Evolutionary conservation across 2,888 invertebrate genomes (phyloP), one percentile per base, ranked within the genome.

Genomic region (Odontocerum albicorne): DNA sequence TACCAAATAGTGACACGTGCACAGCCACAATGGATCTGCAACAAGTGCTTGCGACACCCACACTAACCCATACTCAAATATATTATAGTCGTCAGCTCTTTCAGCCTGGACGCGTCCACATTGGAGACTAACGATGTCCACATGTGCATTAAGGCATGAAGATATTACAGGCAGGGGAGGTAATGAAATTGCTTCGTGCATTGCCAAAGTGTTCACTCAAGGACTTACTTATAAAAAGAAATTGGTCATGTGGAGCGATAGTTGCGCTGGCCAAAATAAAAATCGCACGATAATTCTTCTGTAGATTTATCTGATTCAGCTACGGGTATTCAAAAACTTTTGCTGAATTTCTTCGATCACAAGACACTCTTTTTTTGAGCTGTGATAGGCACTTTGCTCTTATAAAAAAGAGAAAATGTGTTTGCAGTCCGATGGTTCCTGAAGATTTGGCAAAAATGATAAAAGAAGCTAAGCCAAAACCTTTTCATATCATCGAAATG

Each of bases 31-130:
- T 66, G 56, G 65, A 67, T 57, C 57, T 66, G 44, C 63, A 67
- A 57, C 64, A 66, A 59, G 66, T 65, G 19, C 51, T 65, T 40
- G 64, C 63, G 35, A 57, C 64, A 38, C 67, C 65, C 12, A 66
- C 62, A 32, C 60, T 67, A 44, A 65, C 65, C 7, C 66, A 65
- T 51, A 60, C 61, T 13, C 59, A 63, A 44, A 66, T 66, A 61
- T 67, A 66, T 50, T 66, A 67, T 59, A 44, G 55, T n/a, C 61
- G 65, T 20, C 64, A 66, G 52, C 57, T 65, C 15, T n/a, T n/a
- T n/a, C n/a, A n/a, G n/a, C n/a, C n/a, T n/a, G n/a, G n/a, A n/a
- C n/a, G 38, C 4, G 17, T 38, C 13, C 38, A 38, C 17, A 38
- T 38, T 38, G 38, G 13, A 13, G 38, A 38, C 38, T 15, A 13